Conservation (phyloP, 1,140 invertebrate genomes). For the Frieseomelitta varia region DNA sequence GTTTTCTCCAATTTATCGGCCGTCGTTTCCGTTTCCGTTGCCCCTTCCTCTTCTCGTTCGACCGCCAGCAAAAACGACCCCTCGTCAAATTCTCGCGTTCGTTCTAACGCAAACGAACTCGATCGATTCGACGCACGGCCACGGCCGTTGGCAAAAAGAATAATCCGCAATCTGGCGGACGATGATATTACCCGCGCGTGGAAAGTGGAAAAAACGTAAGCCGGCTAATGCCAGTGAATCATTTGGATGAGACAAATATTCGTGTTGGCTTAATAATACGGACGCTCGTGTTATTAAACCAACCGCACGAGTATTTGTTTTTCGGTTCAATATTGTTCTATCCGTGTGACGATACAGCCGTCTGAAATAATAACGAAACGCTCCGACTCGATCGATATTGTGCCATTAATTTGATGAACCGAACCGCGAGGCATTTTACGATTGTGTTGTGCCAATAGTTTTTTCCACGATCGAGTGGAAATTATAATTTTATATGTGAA, state of each 20-base stretch:
- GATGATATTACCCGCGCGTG: not conserved
- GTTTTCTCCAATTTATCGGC: constrained; percentile 54
- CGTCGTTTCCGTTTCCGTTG: constrained; percentile 6
- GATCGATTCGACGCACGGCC: not conserved
- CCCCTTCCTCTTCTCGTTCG: not conserved
- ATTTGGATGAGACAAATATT: not conserved
- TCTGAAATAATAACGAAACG: not conserved
- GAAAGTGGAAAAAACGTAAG: not conserved
- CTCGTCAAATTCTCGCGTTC: not conserved
- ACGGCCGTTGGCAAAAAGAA: too few species aligned
- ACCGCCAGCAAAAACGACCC: not conserved
- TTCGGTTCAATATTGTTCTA: too few species aligned
- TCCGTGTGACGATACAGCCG: not conserved
- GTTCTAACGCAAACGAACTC: not conserved
- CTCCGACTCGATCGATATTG: not conserved
- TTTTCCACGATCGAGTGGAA: not conserved
- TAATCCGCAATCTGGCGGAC: not conserved
- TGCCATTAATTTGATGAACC: not conserved
- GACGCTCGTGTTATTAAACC: constrained; percentile 1
- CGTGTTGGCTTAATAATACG: constrained; percentile 8
- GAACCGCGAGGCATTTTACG: not conserved
- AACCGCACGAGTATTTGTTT: not conserved
- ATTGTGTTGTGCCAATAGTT: too few species aligned
- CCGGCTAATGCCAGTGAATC: not conserved
- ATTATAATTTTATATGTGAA: not conserved